Evolutionary conservation across 2,888 invertebrate genomes (phyloP).

Genomic region (Trilocha varians): DNA sequence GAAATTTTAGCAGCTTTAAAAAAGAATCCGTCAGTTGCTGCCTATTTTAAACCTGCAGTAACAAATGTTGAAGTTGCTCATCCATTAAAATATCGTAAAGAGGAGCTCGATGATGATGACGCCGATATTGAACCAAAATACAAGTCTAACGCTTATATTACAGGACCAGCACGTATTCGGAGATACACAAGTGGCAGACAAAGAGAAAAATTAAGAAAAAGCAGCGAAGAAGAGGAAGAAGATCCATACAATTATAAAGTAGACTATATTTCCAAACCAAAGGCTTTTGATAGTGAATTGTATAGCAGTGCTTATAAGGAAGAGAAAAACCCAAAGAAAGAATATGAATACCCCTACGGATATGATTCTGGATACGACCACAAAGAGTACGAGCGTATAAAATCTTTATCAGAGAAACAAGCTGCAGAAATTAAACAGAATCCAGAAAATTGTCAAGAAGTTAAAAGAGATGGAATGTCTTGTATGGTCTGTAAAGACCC

Average conservation of each 20-base stretch:
- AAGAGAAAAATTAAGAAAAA: constrained; percentile 47
- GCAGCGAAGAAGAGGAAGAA: constrained; percentile 45
- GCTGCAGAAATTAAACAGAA: constrained; percentile 75
- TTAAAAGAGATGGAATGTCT: constrained; percentile 76
- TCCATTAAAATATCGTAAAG: constrained; percentile 56
- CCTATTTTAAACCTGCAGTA: constrained; percentile 57
- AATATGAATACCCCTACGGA: constrained; percentile 63
- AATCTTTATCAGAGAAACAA: constrained; percentile 75
- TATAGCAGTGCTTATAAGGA: constrained; percentile 63
- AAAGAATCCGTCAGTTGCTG: constrained; percentile 57
- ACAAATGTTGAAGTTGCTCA: constrained; percentile 60
- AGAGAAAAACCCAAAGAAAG: constrained; percentile 48
- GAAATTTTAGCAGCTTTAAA: constrained; percentile 58
- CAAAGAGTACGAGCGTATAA: constrained; percentile 71
- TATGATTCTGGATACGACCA: constrained; percentile 68
- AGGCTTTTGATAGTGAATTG: constrained; percentile 60
- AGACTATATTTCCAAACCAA: constrained; percentile 61
- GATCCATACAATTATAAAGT: constrained; percentile 70
- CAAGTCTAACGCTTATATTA: constrained; percentile 65
- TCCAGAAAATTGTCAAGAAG: constrained; percentile 77
- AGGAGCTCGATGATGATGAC: constrained; percentile 45
- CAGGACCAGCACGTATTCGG: constrained; percentile 60
- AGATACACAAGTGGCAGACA: constrained; percentile 64
- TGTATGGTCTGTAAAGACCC: constrained; percentile 84
- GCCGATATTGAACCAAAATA: constrained; percentile 54